These are phyloP conservation scores for Dendrolimus houi DNA, from an alignment of 2,888 invertebrate species.

Conservation along the genomic window DNA sequence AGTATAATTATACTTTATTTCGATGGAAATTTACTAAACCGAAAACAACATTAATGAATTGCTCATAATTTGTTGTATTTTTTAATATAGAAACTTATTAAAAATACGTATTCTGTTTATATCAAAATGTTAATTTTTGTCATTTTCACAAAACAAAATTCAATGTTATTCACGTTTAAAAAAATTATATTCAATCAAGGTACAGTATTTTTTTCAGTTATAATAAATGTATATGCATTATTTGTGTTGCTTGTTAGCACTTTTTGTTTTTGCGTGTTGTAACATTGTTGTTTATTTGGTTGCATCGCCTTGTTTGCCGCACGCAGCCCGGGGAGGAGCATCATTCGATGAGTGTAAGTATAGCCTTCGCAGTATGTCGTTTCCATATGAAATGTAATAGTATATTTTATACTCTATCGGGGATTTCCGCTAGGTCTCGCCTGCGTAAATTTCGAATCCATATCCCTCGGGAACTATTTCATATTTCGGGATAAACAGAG, in stretches of 20 bases:
- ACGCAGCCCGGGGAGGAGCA: slow-evolving; percentile 81
- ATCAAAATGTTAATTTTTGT: background rate
- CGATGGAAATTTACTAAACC: no score
- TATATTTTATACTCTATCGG: no score
- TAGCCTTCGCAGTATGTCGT: slow-evolving; percentile 20
- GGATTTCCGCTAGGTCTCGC: no score
- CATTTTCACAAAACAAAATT: background rate
- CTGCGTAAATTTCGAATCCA: no score
- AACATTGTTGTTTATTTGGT: slow-evolving; percentile 64
- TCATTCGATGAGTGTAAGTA: slow-evolving; percentile 84
- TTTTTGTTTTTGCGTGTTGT: slow-evolving; percentile 50
- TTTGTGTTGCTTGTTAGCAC: slow-evolving; percentile 21
- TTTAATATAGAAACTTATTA: no score
- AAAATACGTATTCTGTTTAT: no score
- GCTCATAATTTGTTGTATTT: no score
- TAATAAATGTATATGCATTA: slow-evolving; percentile 2
- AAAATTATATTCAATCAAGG: background rate
- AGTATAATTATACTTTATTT: no score
- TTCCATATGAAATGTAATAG: no score
- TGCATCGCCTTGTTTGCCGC: slow-evolving; percentile 70
- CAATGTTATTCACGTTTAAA: background rate
- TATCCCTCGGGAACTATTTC: no score
- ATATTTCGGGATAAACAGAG: no score
- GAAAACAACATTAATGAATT: no score
- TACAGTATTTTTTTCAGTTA: background rate